These are phyloP conservation scores for Onthophagus sagittarius DNA, from an alignment of 2,888 invertebrate species.

Conservation along the genomic window DNA sequence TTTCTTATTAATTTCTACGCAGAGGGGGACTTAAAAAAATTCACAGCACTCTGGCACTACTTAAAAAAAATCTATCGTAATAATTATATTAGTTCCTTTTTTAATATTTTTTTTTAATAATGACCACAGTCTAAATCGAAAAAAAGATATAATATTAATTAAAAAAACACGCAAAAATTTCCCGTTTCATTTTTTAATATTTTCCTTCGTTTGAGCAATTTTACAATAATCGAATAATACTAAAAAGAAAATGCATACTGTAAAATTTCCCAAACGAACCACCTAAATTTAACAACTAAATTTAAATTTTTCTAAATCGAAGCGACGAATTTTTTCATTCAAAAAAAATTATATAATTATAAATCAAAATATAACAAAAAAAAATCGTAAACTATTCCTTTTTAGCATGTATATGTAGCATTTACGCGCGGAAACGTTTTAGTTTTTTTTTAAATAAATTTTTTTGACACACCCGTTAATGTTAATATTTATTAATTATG, in stretches of 20 bases:
- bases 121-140: slow-evolving; percentile 42
- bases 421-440: slow-evolving; percentile 10
- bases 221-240: background rate
- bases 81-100: background rate
- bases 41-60: slow-evolving; percentile 12
- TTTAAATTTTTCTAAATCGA: background rate
- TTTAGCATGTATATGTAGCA: slow-evolving; percentile 24
- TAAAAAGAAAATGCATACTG: background rate
- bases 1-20: slow-evolving; percentile 1
- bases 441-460: slow-evolving; percentile 27
- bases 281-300: background rate
- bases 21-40: slow-evolving; percentile 1
- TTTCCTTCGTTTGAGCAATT: background rate
- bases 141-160: slow-evolving; percentile 36
- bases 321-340: slow-evolving; percentile 19
- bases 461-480: slow-evolving; percentile 43
- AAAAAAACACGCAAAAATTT: slow-evolving; percentile 24
- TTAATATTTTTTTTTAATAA: slow-evolving; percentile 1
- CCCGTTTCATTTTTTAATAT: background rate
- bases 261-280: background rate
- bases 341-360: slow-evolving; percentile 22
- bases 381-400: background rate
- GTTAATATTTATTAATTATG: slow-evolving; percentile 8
- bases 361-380: slow-evolving; percentile 32
- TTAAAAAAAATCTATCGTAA: slow-evolving; percentile 8